Base-by-base conservation (phyloP, 1,140 invertebrate genomes). In the Drosophila pachea region DNA sequence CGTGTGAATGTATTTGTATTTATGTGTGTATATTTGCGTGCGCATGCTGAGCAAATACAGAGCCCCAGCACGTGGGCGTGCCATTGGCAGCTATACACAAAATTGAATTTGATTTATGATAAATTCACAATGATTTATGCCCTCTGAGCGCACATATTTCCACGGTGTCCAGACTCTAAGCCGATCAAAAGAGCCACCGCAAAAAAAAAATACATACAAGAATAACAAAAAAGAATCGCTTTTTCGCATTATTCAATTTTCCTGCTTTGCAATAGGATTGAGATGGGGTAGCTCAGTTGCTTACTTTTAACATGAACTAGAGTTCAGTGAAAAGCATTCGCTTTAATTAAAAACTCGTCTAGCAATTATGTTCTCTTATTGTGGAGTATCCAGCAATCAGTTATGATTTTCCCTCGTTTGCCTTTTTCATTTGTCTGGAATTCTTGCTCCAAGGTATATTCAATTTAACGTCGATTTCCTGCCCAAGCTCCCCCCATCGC, bases 71-170 rank as follows among this genome's bases (percentile, higher is more conserved):
- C 9, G 42, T 59, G 38, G 62, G 36, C 48, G 45, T 54, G 53
- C 49, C 54, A 64, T 54, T 64, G 63, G 68, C 65, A 63, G 74
- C 52, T 58, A 65, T 69, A 53, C 61, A 58, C 60, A 62, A 63
- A 86, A 84, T 84, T 84, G 73, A 84, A 86, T 86, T 76, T 84
- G 79, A 84, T 84, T 84, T 84, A 84, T 86, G 81, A 84, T 84
- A 84, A 84, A 86, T 86, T 79, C 79, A 42, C 66, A 68, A 86
- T 84, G 79, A 86, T 84, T 84, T 84, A 84, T 84, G 81, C 79
- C 81, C 76, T 84, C 76, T 86, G 70, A 72, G 67, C 58, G 58
- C 47, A 62, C 65, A 68, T 74, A 58, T 60, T 72, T 52, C 53
- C 68, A 60, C 68, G 50, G 62, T 81, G 81, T 86, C 79, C 81